Percentiles rank a stretch among this genome's conserved stretches.
These are phyloP conservation scores for Eremophila alpestris DNA, from an alignment of 2,797 vertebrate species.

Conservation along the genomic window DNA sequence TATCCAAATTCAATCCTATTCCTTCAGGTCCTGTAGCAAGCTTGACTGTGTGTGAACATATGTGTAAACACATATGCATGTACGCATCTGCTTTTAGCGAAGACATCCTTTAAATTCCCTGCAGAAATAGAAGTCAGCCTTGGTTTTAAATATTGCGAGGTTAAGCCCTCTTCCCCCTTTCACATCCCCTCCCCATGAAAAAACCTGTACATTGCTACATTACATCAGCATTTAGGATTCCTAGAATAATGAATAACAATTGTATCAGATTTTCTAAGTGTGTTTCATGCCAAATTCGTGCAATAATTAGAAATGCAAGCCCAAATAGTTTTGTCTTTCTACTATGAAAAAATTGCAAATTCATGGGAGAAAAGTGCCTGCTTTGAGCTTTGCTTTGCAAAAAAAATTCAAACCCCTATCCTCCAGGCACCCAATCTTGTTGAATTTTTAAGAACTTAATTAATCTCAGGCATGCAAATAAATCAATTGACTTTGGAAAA, in stretches of 20 bases:
- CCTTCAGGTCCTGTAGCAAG: neutral
- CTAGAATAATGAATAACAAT: constrained; percentile 24
- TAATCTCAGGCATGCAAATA: neutral
- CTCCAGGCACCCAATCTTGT: neutral
- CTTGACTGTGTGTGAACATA: neutral
- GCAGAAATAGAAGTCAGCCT: neutral
- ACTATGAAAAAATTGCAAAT: neutral
- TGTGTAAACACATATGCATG: neutral
- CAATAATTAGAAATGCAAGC: constrained; percentile 36
- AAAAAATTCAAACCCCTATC: neutral
- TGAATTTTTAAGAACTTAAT: neutral
- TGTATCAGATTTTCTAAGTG: neutral
- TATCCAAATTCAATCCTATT: neutral
- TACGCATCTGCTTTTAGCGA: neutral
- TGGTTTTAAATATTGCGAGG: neutral
- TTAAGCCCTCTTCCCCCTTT: neutral
- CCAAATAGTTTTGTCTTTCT: constrained; percentile 59
- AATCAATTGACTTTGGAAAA: neutral
- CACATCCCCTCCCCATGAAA: neutral
- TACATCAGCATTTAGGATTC: constrained; percentile 29
- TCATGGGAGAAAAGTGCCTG: neutral
- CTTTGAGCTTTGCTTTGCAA: neutral
- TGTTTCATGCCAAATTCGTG: neutral
- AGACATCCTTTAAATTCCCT: constrained; percentile 40
- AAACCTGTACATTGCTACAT: constrained; percentile 1